A percentile compares a stretch with the other conserved stretches of the same genome.
phyloP scores from a whole-genome alignment of 2,113 vertebrate genomes.

The Cyprinodon brontotheroides region DNA sequence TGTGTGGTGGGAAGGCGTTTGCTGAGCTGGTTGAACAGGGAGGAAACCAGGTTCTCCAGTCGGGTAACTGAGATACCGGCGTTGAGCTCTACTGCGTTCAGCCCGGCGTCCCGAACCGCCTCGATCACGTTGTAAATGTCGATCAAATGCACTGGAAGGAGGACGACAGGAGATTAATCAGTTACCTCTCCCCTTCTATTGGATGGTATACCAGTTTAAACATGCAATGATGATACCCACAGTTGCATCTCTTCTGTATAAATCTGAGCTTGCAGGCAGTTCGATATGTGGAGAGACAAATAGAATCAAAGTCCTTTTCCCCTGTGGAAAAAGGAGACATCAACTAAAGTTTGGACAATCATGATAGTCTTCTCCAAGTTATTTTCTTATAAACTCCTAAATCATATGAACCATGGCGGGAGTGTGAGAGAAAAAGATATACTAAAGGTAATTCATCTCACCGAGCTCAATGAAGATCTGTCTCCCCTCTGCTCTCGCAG shows the following conservation, averaged over 20 bases:
- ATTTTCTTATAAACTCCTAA: background rate
- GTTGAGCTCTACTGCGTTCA: constrained; percentile 87
- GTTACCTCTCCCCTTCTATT: background rate
- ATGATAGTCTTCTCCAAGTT: background rate
- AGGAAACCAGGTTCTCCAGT: constrained; percentile 91
- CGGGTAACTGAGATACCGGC: constrained; percentile 86
- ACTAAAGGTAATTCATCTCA: constrained; percentile 69
- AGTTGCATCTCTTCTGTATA: constrained; percentile 93
- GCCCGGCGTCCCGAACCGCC: constrained; percentile 92
- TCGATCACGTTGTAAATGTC: constrained; percentile 97
- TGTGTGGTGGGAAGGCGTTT: constrained; percentile 92
- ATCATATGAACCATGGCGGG: background rate
- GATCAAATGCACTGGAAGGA: constrained; percentile 87
- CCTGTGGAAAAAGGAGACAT: constrained; percentile 67
- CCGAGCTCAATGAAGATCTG: constrained; percentile 94
- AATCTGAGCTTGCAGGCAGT: constrained; percentile 96
- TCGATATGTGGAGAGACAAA: constrained; percentile 92
- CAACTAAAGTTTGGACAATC: background rate
- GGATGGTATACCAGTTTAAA: background rate
- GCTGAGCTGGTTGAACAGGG: constrained; percentile 92
- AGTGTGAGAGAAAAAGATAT: background rate
- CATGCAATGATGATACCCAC: constrained; percentile 79
- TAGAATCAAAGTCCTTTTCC: constrained; percentile 92
- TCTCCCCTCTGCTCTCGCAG: constrained; percentile 81
- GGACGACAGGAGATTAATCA: background rate